Conservation (phyloP, 2,888 invertebrate genomes). For the Spisula subtruncata region DNA sequence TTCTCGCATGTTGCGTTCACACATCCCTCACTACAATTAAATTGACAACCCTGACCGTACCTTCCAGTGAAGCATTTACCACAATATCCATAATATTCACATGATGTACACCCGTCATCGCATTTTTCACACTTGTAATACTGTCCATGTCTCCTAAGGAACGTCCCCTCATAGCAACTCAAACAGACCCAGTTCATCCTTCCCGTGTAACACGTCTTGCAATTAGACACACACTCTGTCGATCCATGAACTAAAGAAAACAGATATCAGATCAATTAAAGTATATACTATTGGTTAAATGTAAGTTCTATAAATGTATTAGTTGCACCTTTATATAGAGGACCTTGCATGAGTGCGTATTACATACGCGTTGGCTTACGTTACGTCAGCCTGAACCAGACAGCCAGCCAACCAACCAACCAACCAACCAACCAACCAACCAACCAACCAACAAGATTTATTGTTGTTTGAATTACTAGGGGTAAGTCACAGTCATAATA, state of each 20-base stretch:
- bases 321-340: too few species aligned
- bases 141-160: neutral
- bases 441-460: too few species aligned
- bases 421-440: too few species aligned
- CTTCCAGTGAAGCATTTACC: neutral
- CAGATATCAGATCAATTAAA: neutral
- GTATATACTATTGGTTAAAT: too few species aligned
- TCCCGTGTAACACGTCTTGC: neutral
- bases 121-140: neutral
- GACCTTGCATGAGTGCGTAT: too few species aligned
- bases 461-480: too few species aligned
- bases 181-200: neutral
- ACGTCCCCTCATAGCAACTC: neutral
- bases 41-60: neutral
- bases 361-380: too few species aligned
- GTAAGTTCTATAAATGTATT: too few species aligned
- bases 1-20: neutral
- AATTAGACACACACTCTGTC: neutral
- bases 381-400: too few species aligned
- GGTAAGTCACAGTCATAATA: too few species aligned
- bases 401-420: too few species aligned
- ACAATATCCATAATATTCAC: neutral
- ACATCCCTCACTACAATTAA: neutral
- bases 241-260: neutral
- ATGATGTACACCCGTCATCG: neutral